phyloP scores from a whole-genome alignment of 2,797 vertebrate species.

The Lagodon rhomboides region DNA sequence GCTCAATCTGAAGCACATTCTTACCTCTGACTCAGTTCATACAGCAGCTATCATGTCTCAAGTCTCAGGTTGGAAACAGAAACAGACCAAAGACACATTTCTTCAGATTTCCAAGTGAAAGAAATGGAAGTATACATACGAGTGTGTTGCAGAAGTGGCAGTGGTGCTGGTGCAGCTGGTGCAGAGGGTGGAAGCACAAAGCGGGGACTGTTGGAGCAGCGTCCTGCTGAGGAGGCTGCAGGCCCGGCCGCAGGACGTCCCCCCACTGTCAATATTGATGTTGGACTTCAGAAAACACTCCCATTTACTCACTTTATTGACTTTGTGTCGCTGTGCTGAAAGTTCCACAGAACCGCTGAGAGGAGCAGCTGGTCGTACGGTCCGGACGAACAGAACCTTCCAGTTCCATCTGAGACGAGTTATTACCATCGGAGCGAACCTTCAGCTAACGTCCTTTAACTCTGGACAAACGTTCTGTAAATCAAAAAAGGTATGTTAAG shows the following conservation, averaged over 20 bases:
- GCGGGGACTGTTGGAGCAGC: conserved; percentile 63
- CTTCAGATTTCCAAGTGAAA: too few species aligned
- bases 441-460: neutral
- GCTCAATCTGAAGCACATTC: neutral
- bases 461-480: neutral
- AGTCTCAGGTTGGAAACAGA: conserved; percentile 20
- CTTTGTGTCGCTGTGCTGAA: conserved; percentile 46
- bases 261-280: conserved; percentile 81
- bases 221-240: conserved; percentile 60
- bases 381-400: neutral
- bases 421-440: conserved; percentile 6
- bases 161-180: conserved; percentile 20
- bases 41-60: neutral
- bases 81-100: neutral
- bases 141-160: conserved; percentile 24
- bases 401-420: neutral
- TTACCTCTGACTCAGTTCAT: neutral
- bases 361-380: conserved; percentile 8
- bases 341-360: conserved; percentile 24
- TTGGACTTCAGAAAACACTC: conserved; percentile 68
- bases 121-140: conserved; percentile 44
- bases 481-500: neutral
- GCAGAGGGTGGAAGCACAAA: conserved; percentile 54
- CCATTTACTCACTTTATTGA: conserved; percentile 52
- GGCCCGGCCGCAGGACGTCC: conserved; percentile 59